Evolutionary conservation across 2,888 invertebrate genomes (phyloP).

Genomic region (Drosophila lutescens): DNA sequence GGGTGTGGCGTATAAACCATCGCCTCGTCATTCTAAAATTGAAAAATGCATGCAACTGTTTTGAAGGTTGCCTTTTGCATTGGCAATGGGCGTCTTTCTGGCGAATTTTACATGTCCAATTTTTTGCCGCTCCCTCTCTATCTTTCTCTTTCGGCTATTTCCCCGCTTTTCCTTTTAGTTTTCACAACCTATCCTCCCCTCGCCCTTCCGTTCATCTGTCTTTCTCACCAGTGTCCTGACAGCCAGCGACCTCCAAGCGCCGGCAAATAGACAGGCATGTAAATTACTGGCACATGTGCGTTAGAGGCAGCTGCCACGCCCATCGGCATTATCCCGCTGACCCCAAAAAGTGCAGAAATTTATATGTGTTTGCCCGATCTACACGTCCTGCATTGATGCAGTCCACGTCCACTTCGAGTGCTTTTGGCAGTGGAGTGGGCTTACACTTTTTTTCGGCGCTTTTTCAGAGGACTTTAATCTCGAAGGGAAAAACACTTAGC

Average conservation of each 20-base stretch:
- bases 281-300: slow-evolving; percentile 56
- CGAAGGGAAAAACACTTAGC: neutral
- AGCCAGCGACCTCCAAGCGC: slow-evolving; percentile 69
- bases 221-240: slow-evolving; percentile 50
- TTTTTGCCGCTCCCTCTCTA: slow-evolving; percentile 14
- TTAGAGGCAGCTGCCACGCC: slow-evolving; percentile 42
- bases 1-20: slow-evolving; percentile 42
- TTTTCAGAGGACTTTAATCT: slow-evolving; percentile 7
- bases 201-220: slow-evolving; percentile 16
- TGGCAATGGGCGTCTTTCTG: slow-evolving; percentile 43
- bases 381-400: slow-evolving; percentile 36
- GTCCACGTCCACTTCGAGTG: slow-evolving; percentile 24
- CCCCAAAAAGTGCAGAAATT: slow-evolving; percentile 33
- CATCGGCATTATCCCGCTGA: slow-evolving; percentile 56
- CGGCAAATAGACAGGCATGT: slow-evolving; percentile 60
- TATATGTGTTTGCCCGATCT: slow-evolving; percentile 28
- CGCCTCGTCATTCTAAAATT: slow-evolving; percentile 57
- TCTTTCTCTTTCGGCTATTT: slow-evolving; percentile 2
- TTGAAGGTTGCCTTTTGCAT: slow-evolving; percentile 67
- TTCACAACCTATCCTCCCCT: neutral
- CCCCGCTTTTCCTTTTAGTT: neutral
- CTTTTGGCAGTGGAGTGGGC: neutral
- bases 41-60: slow-evolving; percentile 78
- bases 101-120: slow-evolving; percentile 41
- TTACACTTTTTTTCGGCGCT: neutral